Percentiles rank a stretch among this genome's conserved stretches.
These are phyloP conservation scores for Chanos chanos DNA, from an alignment of 2,797 vertebrate species.

Conservation along the genomic window DNA sequence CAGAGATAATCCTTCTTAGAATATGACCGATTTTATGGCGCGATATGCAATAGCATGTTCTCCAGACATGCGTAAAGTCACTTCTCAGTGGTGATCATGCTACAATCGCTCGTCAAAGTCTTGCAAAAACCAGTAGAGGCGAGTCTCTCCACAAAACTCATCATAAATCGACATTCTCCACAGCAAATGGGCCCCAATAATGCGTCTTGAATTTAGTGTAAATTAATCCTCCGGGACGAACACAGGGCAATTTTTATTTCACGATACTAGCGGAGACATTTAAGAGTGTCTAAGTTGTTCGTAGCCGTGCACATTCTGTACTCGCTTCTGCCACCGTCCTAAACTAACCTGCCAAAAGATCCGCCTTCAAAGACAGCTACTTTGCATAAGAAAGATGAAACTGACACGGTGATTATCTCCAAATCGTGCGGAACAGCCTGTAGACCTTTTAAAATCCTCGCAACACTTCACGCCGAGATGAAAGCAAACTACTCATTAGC, in stretches of 20 bases:
- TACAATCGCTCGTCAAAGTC: too few relatives aligned
- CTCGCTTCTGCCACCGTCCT: slow-evolving; percentile 58
- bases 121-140: too few relatives aligned
- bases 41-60: too few relatives aligned
- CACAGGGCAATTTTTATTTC: slow-evolving; percentile 12
- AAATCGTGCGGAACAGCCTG: slow-evolving; percentile 82
- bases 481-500: slow-evolving; percentile 63
- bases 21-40: too few relatives aligned
- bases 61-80: too few relatives aligned
- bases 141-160: too few relatives aligned
- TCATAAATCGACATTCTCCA: too few relatives aligned
- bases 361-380: slow-evolving; percentile 87
- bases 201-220: too few relatives aligned
- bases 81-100: too few relatives aligned
- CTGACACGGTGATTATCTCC: slow-evolving; percentile 88
- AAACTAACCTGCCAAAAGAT: slow-evolving; percentile 78
- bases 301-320: slow-evolving; percentile 31
- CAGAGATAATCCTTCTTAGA: too few relatives aligned
- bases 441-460: slow-evolving; percentile 67
- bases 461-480: slow-evolving; percentile 65
- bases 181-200: too few relatives aligned
- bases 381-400: slow-evolving; percentile 97
- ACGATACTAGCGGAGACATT: slow-evolving; percentile 18
- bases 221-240: slow-evolving; percentile 17
- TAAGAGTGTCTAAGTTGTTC: slow-evolving; percentile 59